Base-by-base conservation (phyloP, 1,140 invertebrate genomes). In the Bemisia tabaci region DNA sequence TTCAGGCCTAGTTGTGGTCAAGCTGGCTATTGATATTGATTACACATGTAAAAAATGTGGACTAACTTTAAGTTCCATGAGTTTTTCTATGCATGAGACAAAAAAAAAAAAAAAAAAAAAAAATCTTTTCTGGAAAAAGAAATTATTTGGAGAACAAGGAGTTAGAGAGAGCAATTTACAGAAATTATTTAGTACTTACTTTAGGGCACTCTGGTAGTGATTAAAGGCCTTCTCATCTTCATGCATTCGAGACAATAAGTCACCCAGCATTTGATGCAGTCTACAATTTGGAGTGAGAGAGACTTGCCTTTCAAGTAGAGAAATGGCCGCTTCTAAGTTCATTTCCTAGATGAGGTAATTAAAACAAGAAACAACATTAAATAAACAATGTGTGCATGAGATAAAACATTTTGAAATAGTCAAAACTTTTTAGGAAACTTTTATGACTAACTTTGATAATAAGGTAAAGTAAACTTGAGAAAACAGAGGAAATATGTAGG, bases 151-250 rank as follows among this genome's bases (percentile, higher is more conserved):
- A n/a, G n/a, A n/a, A n/a, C n/a, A n/a, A n/a, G n/a, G n/a, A n/a
- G n/a, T n/a, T n/a, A n/a, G n/a, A n/a, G n/a, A n/a, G n/a, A n/a
- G n/a, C n/a, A n/a, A n/a, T n/a, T n/a, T n/a, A n/a, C n/a, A n/a
- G n/a, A n/a, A n/a, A n/a, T n/a, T n/a, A n/a, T n/a, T 25, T 27
- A 60, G 25, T 26, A 67, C 74, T 74, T 79, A 87, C 85, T 83
- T 86, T 58, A 89, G 75, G 25, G 88, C 87, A 69, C 83, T 83
- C 62, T 81, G 83, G 73, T 85, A 90, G 72, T 89, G 86, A 72
- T 88, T 82, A 27, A 89, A 78, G 59, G 88, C 87, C 70, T 88
- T 87, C 58, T 86, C 84, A 65, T 86, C 82, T 68, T 88, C 86
- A 67, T 80, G 78, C 26, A 76, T 76, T 63, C 77, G 75, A 17